Evolutionary conservation across 1,140 invertebrate genomes (phyloP).

Genomic region (Nymphalis io): DNA sequence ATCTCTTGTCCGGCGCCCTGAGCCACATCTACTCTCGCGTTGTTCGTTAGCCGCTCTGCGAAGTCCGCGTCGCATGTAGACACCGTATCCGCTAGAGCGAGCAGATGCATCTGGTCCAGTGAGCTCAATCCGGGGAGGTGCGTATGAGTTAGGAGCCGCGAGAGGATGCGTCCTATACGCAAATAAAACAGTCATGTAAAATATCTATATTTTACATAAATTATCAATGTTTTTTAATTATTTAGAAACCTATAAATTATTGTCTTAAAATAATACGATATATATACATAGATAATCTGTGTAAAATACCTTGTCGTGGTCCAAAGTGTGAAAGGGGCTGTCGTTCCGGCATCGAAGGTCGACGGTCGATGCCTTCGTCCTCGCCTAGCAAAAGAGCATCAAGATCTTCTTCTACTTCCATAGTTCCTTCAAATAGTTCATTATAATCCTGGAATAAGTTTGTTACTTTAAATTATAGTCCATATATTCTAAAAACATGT

Average conservation of each 20-base stretch:
- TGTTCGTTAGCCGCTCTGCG: slow-evolving; percentile 90
- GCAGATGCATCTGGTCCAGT: slow-evolving; percentile 99
- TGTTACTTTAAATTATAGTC: not conserved
- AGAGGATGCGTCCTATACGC: slow-evolving; percentile 85
- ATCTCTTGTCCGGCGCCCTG: slow-evolving; percentile 81
- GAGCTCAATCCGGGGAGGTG: slow-evolving; percentile 98
- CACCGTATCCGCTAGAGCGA: slow-evolving; percentile 98
- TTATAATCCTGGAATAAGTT: slow-evolving; percentile 87
- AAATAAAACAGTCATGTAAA: slow-evolving; percentile 21
- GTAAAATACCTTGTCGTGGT: slow-evolving; percentile 86
- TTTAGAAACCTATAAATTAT: too few relatives aligned
- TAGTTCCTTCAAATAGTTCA: slow-evolving; percentile 90
- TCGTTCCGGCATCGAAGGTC: slow-evolving; percentile 85
- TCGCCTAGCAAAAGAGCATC: slow-evolving; percentile 89
- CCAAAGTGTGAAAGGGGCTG: slow-evolving; percentile 91
- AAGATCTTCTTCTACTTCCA: slow-evolving; percentile 89
- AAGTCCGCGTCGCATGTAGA: slow-evolving; percentile 95
- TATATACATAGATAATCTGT: not conserved
- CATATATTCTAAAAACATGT: not conserved
- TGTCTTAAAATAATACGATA: too few relatives aligned
- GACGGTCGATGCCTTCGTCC: slow-evolving; percentile 84
- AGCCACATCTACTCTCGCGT: slow-evolving; percentile 84
- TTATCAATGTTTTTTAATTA: too few relatives aligned
- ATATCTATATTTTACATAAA: too few relatives aligned
- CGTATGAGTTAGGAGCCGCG: slow-evolving; percentile 95